Evolutionary conservation across 1,140 invertebrate species (phyloP).

Genomic region (Drosophila mojavensis): DNA sequence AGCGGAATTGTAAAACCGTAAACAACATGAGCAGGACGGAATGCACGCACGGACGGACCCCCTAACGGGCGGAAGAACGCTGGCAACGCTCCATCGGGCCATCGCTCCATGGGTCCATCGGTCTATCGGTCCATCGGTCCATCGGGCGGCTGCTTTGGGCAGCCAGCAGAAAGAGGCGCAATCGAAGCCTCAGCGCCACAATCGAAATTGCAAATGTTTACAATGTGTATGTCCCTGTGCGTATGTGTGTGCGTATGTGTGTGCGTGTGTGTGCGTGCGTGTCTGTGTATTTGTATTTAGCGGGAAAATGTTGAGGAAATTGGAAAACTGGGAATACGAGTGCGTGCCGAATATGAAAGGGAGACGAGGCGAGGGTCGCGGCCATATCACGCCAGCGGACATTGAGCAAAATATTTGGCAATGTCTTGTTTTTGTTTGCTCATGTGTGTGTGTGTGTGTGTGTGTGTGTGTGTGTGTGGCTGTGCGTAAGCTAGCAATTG

Average conservation of each 20-base stretch:
- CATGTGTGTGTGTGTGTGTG: background rate
- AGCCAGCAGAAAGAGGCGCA: slow-evolving; percentile 32
- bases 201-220: slow-evolving; percentile 51
- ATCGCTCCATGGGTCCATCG: background rate
- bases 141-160: background rate
- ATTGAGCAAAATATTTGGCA: slow-evolving; percentile 33
- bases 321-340: slow-evolving; percentile 22
- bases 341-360: background rate
- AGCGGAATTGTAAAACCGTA: slow-evolving; percentile 76
- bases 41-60: slow-evolving; percentile 5
- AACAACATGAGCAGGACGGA: slow-evolving; percentile 55
- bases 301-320: slow-evolving; percentile 36
- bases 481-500: background rate
- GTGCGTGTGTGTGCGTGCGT: background rate
- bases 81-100: too few species aligned
- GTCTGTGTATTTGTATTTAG: slow-evolving; percentile 12
- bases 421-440: slow-evolving; percentile 14
- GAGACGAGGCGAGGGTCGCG: background rate
- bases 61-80: background rate
- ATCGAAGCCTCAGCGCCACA: slow-evolving; percentile 44
- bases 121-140: background rate
- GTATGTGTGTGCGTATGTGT: background rate
- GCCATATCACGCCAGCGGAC: slow-evolving; percentile 34
- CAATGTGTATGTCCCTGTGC: slow-evolving; percentile 3
- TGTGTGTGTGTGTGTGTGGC: background rate